A percentile compares a stretch with the other conserved stretches of the same genome.
These are phyloP conservation scores for Drosophila percnosoma DNA, from an alignment of 2,888 invertebrate species.

Conservation along the genomic window DNA sequence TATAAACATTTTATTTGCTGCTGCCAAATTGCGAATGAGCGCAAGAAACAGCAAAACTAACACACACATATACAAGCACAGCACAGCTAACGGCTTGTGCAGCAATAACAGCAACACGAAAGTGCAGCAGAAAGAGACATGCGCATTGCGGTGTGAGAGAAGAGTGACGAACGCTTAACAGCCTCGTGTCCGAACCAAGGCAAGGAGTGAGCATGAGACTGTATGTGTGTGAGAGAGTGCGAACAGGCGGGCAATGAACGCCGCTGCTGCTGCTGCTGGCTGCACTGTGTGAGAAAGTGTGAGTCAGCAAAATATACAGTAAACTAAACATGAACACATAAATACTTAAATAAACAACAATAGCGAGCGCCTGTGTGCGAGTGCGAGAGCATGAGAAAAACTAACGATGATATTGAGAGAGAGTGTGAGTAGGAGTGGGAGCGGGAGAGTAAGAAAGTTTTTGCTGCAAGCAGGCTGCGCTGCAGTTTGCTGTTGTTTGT, in stretches of 20 bases:
- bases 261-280: constrained; percentile 9
- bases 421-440: constrained; percentile 17
- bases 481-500: constrained; percentile 78
- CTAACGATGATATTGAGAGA: constrained; percentile 12
- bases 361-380: constrained; percentile 48
- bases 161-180: constrained; percentile 37
- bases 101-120: constrained; percentile 59
- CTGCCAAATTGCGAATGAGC: constrained; percentile 66
- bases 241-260: constrained; percentile 45
- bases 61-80: constrained; percentile 14
- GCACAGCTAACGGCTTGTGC: constrained; percentile 36
- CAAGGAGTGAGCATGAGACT: constrained; percentile 6
- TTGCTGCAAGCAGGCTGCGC: constrained; percentile 43
- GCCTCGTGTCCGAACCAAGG: constrained; percentile 13
- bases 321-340: constrained; percentile 79
- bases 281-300: constrained; percentile 42
- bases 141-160: constrained; percentile 58
- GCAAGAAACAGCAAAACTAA: constrained; percentile 15
- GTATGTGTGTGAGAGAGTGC: constrained; percentile 29
- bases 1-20: constrained; percentile 79
- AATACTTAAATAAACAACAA: constrained; percentile 81
- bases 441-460: constrained; percentile 15
- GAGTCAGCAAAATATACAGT: constrained; percentile 74
- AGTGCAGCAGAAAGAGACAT: constrained; percentile 63
- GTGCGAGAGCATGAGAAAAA: constrained; percentile 12